Evolutionary conservation across 92 coral and sea anemone species (phyloP), one percentile per base, ranked within the genome.

Genomic region (Epizoanthus rinbou): DNA sequence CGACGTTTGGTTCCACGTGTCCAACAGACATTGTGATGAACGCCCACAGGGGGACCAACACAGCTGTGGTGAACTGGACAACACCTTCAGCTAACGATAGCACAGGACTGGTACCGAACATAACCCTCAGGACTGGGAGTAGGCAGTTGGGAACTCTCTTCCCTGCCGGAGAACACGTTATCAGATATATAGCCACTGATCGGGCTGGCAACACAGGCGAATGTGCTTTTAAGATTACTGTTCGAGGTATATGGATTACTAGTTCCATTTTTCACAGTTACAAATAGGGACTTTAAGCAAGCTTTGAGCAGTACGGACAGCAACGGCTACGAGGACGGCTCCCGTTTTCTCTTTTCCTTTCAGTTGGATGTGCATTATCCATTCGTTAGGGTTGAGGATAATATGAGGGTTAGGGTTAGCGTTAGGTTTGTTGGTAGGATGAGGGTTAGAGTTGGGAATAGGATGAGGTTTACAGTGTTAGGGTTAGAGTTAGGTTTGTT

Each of bases 171-270:
- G 80, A 17, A 3, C 87, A 69, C 58, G n/a, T 39, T 0, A 54
- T 91, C 33, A 58, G 52, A 22, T 91, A 75, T 74, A 81, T 76
- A 19, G 92, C 94, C 0, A 88, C 53, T 22, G 94, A 88, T 43
- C 17, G 73, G 4, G 63, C 85, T 14, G 85, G 81, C 35, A 86
- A 82, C 45, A 62, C 79, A 16, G 39, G 45, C 3, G 60, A 23
- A 13, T 88, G 94, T n/a, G 41, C 64, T 31, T 88, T 91, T 39
- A 33, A 60, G 1, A 80, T 91, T 2, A 73, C 47, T 3, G 90
- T 91, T 23, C 70, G 64, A 85, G 94, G 94, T 91, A 68, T 23
- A 21, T 28, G 31, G 31, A 28, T 28, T 28, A 28, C 31, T 28
- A n/a, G n/a, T n/a, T n/a, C n/a, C n/a, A n/a, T n/a, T n/a, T n/a